Evolutionary conservation across 2,888 invertebrate genomes (phyloP).

Genomic region (Plutella xylostella): DNA sequence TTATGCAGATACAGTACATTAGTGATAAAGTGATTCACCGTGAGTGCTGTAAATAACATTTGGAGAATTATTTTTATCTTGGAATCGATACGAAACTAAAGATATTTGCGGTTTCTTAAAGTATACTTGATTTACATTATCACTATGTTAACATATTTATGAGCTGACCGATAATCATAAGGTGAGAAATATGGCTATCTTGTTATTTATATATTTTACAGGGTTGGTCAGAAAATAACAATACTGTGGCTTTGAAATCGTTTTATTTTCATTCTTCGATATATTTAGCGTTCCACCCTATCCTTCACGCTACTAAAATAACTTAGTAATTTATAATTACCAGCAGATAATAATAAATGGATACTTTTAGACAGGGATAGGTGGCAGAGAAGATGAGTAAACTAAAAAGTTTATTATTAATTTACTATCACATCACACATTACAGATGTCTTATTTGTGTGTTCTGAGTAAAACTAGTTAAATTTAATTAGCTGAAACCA

Average conservation of each 20-base stretch:
- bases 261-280: background rate
- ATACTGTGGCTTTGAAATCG: background rate
- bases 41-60: constrained; percentile 7
- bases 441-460: too few relatives aligned
- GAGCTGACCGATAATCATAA: constrained; percentile 38
- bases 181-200: constrained; percentile 27
- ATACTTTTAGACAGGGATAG: too few relatives aligned
- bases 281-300: background rate
- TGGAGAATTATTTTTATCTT: constrained; percentile 19
- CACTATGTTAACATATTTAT: constrained; percentile 53
- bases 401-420: too few relatives aligned
- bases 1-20: background rate
- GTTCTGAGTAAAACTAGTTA: too few relatives aligned
- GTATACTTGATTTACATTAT: too few relatives aligned
- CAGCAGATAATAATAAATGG: background rate
- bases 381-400: too few relatives aligned
- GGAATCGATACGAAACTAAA: constrained; percentile 49
- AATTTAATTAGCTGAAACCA: too few relatives aligned
- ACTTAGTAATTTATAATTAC: background rate
- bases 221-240: too few relatives aligned
- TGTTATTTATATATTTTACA: too few relatives aligned
- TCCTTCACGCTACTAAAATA: background rate
- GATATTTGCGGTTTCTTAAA: constrained; percentile 41
- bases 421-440: too few relatives aligned
- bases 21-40: constrained; percentile 12